Percentiles rank a stretch among this genome's conserved stretches.
Evolutionary conservation across 2,113 vertebrate genomes (phyloP).

Genomic region (Hippocampus abdominalis): DNA sequence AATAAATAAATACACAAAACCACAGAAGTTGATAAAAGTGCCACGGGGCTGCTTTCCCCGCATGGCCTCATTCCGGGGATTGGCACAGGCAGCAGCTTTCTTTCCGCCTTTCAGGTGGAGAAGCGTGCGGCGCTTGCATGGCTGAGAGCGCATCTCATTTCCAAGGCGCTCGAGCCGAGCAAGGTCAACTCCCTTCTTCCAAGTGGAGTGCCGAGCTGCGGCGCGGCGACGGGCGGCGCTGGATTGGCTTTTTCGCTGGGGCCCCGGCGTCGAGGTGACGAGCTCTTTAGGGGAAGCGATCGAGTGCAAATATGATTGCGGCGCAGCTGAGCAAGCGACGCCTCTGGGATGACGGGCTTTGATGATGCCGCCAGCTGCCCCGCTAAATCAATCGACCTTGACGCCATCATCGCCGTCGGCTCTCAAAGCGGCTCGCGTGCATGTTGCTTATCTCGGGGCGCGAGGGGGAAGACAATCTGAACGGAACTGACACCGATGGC

Average conservation of each 20-base stretch:
- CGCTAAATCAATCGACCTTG: constrained; percentile 65
- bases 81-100: not conserved
- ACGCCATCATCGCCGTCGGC: constrained; percentile 41
- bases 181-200: constrained; percentile 62
- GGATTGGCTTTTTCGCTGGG: constrained; percentile 60
- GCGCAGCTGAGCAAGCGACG: constrained; percentile 56
- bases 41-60: constrained; percentile 6
- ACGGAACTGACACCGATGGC: constrained; percentile 11
- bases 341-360: constrained; percentile 55
- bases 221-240: constrained; percentile 19
- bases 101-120: constrained; percentile 23
- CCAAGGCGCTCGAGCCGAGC: constrained; percentile 32
- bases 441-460: constrained; percentile 29
- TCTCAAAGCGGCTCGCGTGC: constrained; percentile 43
- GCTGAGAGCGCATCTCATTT: constrained; percentile 24
- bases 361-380: constrained; percentile 59
- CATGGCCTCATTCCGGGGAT: not conserved
- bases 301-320: constrained; percentile 63
- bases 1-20: too few species aligned
- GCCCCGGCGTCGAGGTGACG: constrained; percentile 50
- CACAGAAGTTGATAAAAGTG: constrained; percentile 4
- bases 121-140: not conserved
- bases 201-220: constrained; percentile 14
- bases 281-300: constrained; percentile 62
- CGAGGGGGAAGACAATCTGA: constrained; percentile 22